A percentile compares a stretch with the other conserved stretches of the same genome.
Evolutionary conservation across 2,888 invertebrate genomes (phyloP).

Genomic region (Glaucopsyche alexis): DNA sequence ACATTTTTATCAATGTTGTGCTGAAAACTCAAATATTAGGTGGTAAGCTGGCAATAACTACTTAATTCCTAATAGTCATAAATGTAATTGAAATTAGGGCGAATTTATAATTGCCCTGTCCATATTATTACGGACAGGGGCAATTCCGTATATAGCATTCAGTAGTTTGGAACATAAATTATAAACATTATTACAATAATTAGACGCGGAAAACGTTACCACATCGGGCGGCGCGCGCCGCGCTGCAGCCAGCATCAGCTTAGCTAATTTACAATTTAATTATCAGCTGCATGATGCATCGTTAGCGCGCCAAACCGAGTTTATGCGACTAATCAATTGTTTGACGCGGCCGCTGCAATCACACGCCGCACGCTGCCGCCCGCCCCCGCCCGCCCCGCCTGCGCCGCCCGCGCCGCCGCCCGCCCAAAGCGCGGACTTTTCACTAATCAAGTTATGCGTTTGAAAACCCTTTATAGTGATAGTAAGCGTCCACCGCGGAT

Average conservation of each 20-base stretch:
- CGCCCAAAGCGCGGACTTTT: slow-evolving; percentile 35
- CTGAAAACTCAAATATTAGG: too few species aligned
- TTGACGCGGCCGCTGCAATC: slow-evolving; percentile 78
- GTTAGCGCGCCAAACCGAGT: slow-evolving; percentile 79
- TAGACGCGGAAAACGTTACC: slow-evolving; percentile 43
- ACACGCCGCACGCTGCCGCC: slow-evolving; percentile 54
- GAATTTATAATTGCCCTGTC: too few species aligned
- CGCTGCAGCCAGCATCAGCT: slow-evolving; percentile 67
- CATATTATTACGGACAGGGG: background rate
- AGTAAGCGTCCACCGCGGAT: background rate
- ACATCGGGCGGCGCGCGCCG: slow-evolving; percentile 43
- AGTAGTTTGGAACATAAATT: slow-evolving; percentile 1
- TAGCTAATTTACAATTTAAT: slow-evolving; percentile 80
- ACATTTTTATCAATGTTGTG: too few species aligned
- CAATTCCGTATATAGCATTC: background rate
- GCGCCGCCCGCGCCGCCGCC: slow-evolving; percentile 33
- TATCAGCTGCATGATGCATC: slow-evolving; percentile 78
- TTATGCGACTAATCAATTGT: slow-evolving; percentile 81
- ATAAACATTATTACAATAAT: slow-evolving; percentile 33
- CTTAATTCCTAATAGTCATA: too few species aligned
- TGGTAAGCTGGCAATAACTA: too few species aligned
- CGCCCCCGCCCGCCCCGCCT: slow-evolving; percentile 43
- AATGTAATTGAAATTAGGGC: too few species aligned
- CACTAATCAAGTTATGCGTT: slow-evolving; percentile 36
- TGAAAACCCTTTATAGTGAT: slow-evolving; percentile 25